These are phyloP conservation scores for Ornithorhynchus anatinus DNA, from an alignment of 2,113 vertebrate genomes.

Conservation along the genomic window DNA sequence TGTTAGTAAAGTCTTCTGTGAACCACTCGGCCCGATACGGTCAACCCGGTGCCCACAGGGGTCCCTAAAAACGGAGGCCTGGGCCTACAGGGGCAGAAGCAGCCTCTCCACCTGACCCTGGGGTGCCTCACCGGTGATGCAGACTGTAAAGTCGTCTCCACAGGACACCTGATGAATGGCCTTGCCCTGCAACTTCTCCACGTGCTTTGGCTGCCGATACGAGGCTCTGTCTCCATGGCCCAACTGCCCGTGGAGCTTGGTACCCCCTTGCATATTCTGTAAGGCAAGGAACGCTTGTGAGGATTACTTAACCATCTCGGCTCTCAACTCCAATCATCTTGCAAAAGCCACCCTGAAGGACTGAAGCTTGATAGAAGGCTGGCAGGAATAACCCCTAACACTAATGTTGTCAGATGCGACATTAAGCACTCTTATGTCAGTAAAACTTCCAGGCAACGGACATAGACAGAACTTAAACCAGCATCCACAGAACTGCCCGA, in stretches of 20 bases:
- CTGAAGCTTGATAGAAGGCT: too few relatives aligned
- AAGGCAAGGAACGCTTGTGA: constrained; percentile 43
- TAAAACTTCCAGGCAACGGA: neutral
- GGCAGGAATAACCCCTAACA: too few relatives aligned
- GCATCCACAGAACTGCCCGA: too few relatives aligned
- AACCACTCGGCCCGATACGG: too few relatives aligned
- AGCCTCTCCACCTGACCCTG: too few relatives aligned
- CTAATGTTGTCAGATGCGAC: too few relatives aligned
- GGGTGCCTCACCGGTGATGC: constrained; percentile 85
- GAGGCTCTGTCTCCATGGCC: constrained; percentile 96
- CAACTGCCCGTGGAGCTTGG: constrained; percentile 94
- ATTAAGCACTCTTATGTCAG: constrained; percentile 2
- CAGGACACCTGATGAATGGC: constrained; percentile 93
- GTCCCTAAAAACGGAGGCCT: too few relatives aligned
- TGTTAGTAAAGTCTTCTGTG: too few relatives aligned
- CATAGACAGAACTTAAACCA: too few relatives aligned
- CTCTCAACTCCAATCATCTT: neutral
- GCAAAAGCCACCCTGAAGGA: neutral
- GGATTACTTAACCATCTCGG: neutral
- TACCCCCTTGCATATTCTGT: constrained; percentile 95
- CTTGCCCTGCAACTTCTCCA: constrained; percentile 93
- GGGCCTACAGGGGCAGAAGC: too few relatives aligned
- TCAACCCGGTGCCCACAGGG: too few relatives aligned
- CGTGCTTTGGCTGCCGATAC: constrained; percentile 91
- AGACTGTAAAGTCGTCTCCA: constrained; percentile 94